Base-by-base conservation (phyloP, 2,113 vertebrate genomes). In the Daubentonia madagascariensis region DNA sequence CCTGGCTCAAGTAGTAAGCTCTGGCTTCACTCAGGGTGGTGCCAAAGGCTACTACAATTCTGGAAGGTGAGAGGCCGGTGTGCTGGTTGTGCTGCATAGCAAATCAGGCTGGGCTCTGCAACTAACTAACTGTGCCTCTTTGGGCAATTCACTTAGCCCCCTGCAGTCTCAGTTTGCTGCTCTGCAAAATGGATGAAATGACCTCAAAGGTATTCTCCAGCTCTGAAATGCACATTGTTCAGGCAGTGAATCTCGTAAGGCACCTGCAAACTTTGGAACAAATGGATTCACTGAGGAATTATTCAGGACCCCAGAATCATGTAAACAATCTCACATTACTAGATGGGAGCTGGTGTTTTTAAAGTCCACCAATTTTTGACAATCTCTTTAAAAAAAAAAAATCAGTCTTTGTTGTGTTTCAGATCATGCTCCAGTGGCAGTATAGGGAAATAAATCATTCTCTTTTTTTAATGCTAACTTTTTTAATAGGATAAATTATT, bases 401-500 rank as follows among this genome's bases (percentile, higher is more conserved):
- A 67, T 22, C 30, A 70, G 37, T 68, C 70, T 30, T 87, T 59
- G 79, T 75, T 80, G 6, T 70, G 79, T 95, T 95, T 85, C 54
- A 63, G 35, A 85, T 70, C 6, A 22, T 92, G 11, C 59, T 91
- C 40, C 67, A 93, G 17, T 70, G 54, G 37, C 45, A 92, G 67
- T n/a, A 93, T 25, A 48, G 48, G 70, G 57, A 96, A 68, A 52
- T 91, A 90, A 93, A 94, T 95, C 40, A 93, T 54, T 54, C 75
- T 73, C 22, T 8, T 79, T 72, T 57, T 52, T 54, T 54, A 94
- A 76, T 88, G 59, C 6, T 95, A 50, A 80, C 13, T 68, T 95
- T 89, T 93, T 79, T 79, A 90, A 90, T 76, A 59, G 57, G 35
- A 45, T 5, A 91, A 63, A 92, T 95, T 59, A 97, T 75, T 87